phyloP scores from a whole-genome alignment of 2,113 vertebrate species.

The Emydura subglobosa region DNA sequence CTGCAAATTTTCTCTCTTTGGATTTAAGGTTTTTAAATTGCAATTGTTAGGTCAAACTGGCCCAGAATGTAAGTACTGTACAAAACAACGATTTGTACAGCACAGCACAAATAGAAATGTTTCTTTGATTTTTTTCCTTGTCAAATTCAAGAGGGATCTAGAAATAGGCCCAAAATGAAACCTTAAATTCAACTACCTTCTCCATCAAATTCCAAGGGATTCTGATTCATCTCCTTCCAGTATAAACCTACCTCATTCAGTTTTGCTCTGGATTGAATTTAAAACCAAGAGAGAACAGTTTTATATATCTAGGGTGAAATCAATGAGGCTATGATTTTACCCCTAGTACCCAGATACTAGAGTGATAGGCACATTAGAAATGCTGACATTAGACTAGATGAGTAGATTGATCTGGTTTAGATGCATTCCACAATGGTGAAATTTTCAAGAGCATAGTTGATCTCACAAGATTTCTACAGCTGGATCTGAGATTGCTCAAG shows the following conservation, averaged over 20 bases:
- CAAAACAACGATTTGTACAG: background rate
- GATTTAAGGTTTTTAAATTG: background rate
- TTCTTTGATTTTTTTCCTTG: background rate
- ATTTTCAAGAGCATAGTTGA: background rate
- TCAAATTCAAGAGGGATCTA: constrained; percentile 10
- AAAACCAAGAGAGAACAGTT: accelerated
- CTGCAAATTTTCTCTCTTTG: background rate
- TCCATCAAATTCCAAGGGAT: background rate
- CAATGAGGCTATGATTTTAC: background rate
- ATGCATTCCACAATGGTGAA: background rate
- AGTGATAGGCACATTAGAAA: no score
- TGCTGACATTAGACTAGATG: no score
- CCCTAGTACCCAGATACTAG: background rate
- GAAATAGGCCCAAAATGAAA: background rate
- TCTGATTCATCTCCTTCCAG: background rate
- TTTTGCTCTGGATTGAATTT: background rate
- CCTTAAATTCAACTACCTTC: background rate
- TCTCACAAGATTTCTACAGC: background rate
- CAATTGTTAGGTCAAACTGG: background rate
- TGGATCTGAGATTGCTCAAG: background rate
- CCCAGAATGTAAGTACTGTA: background rate
- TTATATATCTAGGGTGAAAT: background rate
- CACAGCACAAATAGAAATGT: background rate
- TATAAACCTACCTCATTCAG: background rate
- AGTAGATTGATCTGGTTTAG: background rate